These are phyloP conservation scores for Pungitius pungitius DNA, from an alignment of 2,113 vertebrate genomes.

Conservation along the genomic window DNA sequence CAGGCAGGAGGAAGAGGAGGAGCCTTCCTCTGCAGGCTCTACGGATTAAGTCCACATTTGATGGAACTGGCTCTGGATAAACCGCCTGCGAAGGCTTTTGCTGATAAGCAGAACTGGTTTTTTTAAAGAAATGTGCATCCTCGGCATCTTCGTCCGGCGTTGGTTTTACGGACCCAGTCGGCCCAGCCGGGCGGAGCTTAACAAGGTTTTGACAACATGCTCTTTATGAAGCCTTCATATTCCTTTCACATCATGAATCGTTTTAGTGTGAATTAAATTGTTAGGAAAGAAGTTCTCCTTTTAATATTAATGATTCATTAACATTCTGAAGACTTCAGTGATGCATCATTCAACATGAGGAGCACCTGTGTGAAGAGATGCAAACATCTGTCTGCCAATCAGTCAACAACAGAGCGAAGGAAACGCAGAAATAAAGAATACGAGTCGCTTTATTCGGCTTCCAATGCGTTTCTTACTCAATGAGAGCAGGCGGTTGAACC, in stretches of 20 bases:
- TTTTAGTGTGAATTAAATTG: not conserved
- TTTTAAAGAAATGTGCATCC: not conserved
- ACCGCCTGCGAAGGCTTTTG: not conserved
- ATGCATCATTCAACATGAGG: slow-evolving; percentile 1
- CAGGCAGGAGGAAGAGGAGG: not conserved
- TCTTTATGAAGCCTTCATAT: no score
- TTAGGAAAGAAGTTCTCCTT: not conserved
- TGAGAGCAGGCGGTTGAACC: no score
- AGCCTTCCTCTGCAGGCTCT: not conserved
- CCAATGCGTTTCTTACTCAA: no score
- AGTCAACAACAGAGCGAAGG: not conserved
- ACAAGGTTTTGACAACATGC: not conserved
- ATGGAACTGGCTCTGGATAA: not conserved
- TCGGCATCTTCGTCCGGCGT: not conserved
- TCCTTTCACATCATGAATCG: not conserved
- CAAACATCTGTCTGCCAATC: not conserved
- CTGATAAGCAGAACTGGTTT: slow-evolving; percentile 1
- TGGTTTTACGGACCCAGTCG: not conserved
- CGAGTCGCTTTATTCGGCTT: no score
- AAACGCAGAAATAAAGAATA: not conserved
- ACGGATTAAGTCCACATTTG: not conserved
- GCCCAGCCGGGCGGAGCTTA: not conserved
- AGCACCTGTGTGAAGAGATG: slow-evolving; percentile 6
- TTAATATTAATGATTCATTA: slow-evolving; percentile 8
- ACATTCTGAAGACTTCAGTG: not conserved